Conservation (phyloP, 1,140 invertebrate species). For the Wiebesia pumilae region DNA sequence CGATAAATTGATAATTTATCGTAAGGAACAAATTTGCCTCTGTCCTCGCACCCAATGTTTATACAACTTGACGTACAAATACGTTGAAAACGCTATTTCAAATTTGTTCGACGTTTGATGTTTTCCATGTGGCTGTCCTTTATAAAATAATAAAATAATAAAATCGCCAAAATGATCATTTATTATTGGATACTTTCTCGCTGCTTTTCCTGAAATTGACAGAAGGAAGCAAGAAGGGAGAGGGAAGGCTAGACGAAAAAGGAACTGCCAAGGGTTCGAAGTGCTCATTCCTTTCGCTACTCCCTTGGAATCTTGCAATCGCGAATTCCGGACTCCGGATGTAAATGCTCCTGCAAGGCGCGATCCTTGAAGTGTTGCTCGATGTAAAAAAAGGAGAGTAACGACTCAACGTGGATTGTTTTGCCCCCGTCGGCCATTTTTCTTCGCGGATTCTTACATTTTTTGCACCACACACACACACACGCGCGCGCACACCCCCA, state of each 20-base stretch:
- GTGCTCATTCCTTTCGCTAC: conserved; percentile 54
- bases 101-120: too few species aligned
- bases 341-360: conserved; percentile 59
- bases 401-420: conserved; percentile 66
- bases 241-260: conserved; percentile 19
- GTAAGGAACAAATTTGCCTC: background rate
- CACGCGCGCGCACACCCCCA: too few species aligned
- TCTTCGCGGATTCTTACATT: conserved; percentile 46
- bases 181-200: conserved; percentile 7
- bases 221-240: background rate
- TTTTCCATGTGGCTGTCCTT: too few species aligned
- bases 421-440: conserved; percentile 52
- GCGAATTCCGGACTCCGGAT: conserved; percentile 65
- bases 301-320: conserved; percentile 67
- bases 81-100: too few species aligned
- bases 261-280: conserved; percentile 54
- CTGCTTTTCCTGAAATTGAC: background rate
- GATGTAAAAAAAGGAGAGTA: conserved; percentile 16
- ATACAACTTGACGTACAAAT: too few species aligned
- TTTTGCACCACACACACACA: too few species aligned
- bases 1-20: background rate
- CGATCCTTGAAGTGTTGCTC: background rate
- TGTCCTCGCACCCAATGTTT: too few species aligned
- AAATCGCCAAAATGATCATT: background rate
- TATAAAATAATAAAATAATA: too few species aligned